Base-by-base conservation (phyloP, 92 coral and sea anemone species). In the Virgularia gustaviana region DNA sequence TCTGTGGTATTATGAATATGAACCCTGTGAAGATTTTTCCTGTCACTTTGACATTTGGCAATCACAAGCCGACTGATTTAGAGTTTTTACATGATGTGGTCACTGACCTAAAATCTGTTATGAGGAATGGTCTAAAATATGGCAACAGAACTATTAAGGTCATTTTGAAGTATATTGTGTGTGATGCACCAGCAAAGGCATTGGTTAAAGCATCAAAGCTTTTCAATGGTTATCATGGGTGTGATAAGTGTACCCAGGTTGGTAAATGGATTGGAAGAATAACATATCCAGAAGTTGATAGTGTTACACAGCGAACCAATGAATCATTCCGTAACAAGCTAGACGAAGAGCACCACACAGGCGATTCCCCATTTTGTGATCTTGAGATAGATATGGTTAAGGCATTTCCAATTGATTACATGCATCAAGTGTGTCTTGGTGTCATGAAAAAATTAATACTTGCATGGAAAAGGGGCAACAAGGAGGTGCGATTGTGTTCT, bases 101-200 rank as follows among this genome's bases (percentile, higher is more conserved):
- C n/a, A n/a, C n/a, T n/a, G n/a, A n/a, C n/a, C n/a, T n/a, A n/a
- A n/a, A n/a, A n/a, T n/a, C n/a, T n/a, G n/a, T n/a, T n/a, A 47
- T 47, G 55, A 15, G 4, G 20, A 19, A 47, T 15, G 55, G 6
- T 47, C 55, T 47, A 5, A 47, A 47, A 25, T 19, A 47, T 47
- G 55, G 55, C 22, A 25, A 47, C 22, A 47, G 18, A 15, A 25
- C 22, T 25, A 47, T 47, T 25, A 47, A 47, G 22, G 55, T 47
- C 3, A 3, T 5, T 5, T 47, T 47, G 22, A 47, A 25, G 22
- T 47, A 25, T 15, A 15, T 47, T 47, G 55, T 47, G 20, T 47
- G 55, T 47, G 55, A 47, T 47, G 55, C 55, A 4, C 55, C 55
- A 47, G 55, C 55, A 15, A 5, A 47, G 22, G 55, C 55, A 15